Base-by-base conservation (phyloP, 2,888 invertebrate species). In the Boloria selene region DNA sequence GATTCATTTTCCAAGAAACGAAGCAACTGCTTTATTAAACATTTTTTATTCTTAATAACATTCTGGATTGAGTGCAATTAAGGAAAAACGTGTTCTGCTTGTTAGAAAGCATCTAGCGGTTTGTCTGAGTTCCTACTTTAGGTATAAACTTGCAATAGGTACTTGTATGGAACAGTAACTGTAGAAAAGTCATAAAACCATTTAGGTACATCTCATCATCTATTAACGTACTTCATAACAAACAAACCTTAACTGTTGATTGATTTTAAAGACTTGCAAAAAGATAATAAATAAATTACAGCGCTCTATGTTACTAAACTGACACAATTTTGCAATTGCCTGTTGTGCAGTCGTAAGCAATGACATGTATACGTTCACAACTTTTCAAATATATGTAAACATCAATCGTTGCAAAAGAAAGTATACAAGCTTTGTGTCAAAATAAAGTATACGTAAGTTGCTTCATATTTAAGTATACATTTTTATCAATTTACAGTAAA, bases 21-120 rank as follows among this genome's bases (percentile, higher is more conserved):
- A 45, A 26, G 26, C 22, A 26, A 45, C 22, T 45, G 22, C 18
- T 44, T 55, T 44, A 18, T 55, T 13, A 6, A 31, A 52, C 54
- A 42, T 42, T 55, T 55, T 14, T 18, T 18, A 55, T 7, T 49
- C n/a, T 50, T 31, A 13, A 38, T 49, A 59, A 26, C 49, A 49
- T 13, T 49, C 22, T 26, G 18, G 18, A 52, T 44, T 61, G 42
- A 61, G 51, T 4, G 16, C 50, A 60, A 55, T 55, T 45, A 55
- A 49, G 68, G 62, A 59, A 55, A 68, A 68, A 68, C 65, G 17
- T 60, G 54, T 62, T 59, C 38, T 45, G 18, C 62, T 4, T 51
- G 54, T 59, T 65, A 64, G 61, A 68, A 62, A 68, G 38, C 52
- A 42, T 13, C 31, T 65, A 47, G 61, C 60, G 56, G 58, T 51